Base-by-base conservation (phyloP, 2,113 vertebrate genomes). In the Gallinago jamesoni region DNA sequence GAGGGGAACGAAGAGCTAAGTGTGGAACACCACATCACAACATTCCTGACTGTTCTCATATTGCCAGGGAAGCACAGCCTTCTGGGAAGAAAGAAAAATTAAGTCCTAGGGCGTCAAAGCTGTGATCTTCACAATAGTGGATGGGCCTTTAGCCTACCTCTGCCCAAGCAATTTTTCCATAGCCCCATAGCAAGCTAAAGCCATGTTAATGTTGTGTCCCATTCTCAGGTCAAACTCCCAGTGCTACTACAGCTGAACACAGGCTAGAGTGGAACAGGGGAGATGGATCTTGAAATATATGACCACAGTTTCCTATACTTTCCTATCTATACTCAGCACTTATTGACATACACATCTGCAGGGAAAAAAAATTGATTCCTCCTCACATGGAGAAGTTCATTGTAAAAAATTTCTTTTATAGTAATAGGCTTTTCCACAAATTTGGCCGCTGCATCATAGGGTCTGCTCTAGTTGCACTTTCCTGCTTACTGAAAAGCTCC, bases 131-230 rank as follows among this genome's bases (percentile, higher is more conserved):
- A 77, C 31, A 50, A 23, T 0, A 80, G 50, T 6, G 14, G 14
- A 41, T 1, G 28, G n/a, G 10, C 25, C 31, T 62, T 76, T 30
- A 33, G 23, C 4, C 0, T 67, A 59, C 8, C 25, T 50, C 47
- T 72, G 28, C 56, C 56, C 37, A 74, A 66, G 41, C 9, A 28
- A 22, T 43, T 41, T 47, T 82, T 43, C 57, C 59, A 53, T 2
- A 4, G 45, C 7, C 24, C 5, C 25, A 17, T 0, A 35, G 63
- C 35, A 88, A 47, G 30, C 19, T 52, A 75, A 77, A 91, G 70
- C 31, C 25, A 41, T 7, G 22, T 35, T 62, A 53, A 60, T 0
- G 1, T 28, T 47, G 45, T 77, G 72, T 62, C 45, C 31, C 0
- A 0, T 33, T 47, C 45, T 48, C 59, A 70, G 31, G 12, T 53